phyloP scores from a whole-genome alignment of 2,888 invertebrate species.

The Cheilosia grossa region DNA sequence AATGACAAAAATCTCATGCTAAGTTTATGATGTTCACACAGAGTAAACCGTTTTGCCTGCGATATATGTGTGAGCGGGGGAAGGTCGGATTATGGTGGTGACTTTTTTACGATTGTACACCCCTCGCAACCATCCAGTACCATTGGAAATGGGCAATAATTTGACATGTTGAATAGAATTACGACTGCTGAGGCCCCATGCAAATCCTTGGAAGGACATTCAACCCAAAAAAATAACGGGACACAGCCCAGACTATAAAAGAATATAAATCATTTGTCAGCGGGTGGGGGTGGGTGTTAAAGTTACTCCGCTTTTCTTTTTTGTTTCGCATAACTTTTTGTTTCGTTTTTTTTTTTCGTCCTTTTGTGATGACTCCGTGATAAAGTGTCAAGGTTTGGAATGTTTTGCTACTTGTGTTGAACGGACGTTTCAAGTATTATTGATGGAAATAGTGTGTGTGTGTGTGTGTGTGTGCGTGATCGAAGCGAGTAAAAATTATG shows the following conservation, averaged over 20 bases:
- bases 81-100: slow-evolving; percentile 57
- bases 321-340: slow-evolving; percentile 53
- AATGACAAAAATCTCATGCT: slow-evolving; percentile 63
- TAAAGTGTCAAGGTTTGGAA: slow-evolving; percentile 67
- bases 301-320: slow-evolving; percentile 31
- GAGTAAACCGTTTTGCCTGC: slow-evolving; percentile 30
- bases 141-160: slow-evolving; percentile 74
- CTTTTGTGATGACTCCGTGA: slow-evolving; percentile 44
- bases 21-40: slow-evolving; percentile 61
- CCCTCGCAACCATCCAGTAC: slow-evolving; percentile 15
- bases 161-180: slow-evolving; percentile 75
- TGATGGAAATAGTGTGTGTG: slow-evolving; percentile 42
- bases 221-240: slow-evolving; percentile 46
- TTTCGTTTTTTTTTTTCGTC: slow-evolving; percentile 14
- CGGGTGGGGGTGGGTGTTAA: slow-evolving; percentile 6
- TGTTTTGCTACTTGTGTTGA: slow-evolving; percentile 28
- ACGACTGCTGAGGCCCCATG: slow-evolving; percentile 68
- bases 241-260: slow-evolving; percentile 58
- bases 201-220: slow-evolving; percentile 71
- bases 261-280: slow-evolving; percentile 71
- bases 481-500: slow-evolving; percentile 71
- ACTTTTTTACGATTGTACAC: slow-evolving; percentile 67
- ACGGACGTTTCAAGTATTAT: slow-evolving; percentile 21
- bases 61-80: background rate
- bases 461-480: slow-evolving; percentile 65